Conservation (phyloP, 2,888 invertebrate species). For the Micoletzkya japonica region DNA sequence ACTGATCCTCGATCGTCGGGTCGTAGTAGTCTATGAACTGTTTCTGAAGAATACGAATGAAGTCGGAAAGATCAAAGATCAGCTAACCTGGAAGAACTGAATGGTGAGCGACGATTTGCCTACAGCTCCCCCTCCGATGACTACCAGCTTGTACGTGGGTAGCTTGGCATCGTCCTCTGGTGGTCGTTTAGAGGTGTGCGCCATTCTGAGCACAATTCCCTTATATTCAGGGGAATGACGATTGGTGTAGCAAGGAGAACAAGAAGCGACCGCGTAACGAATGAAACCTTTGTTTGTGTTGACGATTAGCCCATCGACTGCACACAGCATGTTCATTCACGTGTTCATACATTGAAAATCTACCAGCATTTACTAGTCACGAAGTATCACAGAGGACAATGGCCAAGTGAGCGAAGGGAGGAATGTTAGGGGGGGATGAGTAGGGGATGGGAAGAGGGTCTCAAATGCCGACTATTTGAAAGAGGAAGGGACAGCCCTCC, state of each 20-base stretch:
- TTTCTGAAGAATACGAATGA: conserved; percentile 67
- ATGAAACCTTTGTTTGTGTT: no score
- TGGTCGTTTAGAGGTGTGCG: conserved; percentile 22
- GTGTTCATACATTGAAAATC: no score
- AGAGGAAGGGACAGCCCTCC: conserved; percentile 36
- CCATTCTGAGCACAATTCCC: conserved; percentile 18
- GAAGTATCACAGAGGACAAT: no score
- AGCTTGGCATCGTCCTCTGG: conserved; percentile 35
- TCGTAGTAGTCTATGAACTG: conserved; percentile 92
- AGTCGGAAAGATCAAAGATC: neutral
- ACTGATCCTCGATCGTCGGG: conserved; percentile 92
- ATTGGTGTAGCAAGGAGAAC: no score
- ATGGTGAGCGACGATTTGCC: conserved; percentile 93
- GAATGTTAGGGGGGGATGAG: neutral
- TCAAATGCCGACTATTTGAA: conserved; percentile 33
- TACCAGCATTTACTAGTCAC: no score
- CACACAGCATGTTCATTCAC: neutral
- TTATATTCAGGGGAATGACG: no score
- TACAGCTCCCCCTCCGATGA: conserved; percentile 58
- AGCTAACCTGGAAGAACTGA: conserved; percentile 80
- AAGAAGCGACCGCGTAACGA: no score
- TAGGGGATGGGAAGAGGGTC: neutral
- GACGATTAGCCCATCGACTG: neutral
- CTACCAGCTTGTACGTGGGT: conserved; percentile 57
- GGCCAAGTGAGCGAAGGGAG: neutral